Percentiles rank a stretch among this genome's conserved stretches.
Conservation (phyloP, 2,113 vertebrate species). For the Alligator sinensis region DNA sequence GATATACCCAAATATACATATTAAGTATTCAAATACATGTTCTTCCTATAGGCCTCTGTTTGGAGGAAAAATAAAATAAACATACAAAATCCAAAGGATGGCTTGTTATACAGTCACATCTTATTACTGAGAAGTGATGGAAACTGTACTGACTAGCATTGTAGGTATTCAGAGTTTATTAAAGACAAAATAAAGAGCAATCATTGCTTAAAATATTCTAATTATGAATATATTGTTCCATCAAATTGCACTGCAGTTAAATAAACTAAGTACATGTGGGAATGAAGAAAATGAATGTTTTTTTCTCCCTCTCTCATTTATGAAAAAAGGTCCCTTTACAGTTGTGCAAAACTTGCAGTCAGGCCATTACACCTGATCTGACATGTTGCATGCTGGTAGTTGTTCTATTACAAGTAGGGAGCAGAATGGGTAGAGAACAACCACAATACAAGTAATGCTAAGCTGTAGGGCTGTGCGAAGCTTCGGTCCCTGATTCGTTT, state of each 20-base stretch:
- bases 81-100: background rate
- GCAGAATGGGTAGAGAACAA: background rate
- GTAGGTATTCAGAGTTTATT: background rate
- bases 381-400: fast-evolving
- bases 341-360: fast-evolving
- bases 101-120: background rate
- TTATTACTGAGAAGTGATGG: background rate
- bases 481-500: too few relatives aligned
- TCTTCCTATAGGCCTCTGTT: background rate
- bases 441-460: background rate
- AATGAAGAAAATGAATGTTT: background rate
- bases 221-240: background rate
- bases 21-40: background rate
- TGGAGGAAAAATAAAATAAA: background rate
- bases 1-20: background rate
- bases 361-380: background rate
- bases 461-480: background rate
- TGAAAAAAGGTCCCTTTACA: background rate
- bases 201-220: background rate
- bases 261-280: background rate
- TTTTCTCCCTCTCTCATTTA: background rate
- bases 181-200: background rate
- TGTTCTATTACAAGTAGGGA: background rate
- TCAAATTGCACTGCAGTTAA: background rate
- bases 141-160: fast-evolving